phyloP scores from a whole-genome alignment of 2,888 invertebrate genomes.

The Steromphala cineraria region DNA sequence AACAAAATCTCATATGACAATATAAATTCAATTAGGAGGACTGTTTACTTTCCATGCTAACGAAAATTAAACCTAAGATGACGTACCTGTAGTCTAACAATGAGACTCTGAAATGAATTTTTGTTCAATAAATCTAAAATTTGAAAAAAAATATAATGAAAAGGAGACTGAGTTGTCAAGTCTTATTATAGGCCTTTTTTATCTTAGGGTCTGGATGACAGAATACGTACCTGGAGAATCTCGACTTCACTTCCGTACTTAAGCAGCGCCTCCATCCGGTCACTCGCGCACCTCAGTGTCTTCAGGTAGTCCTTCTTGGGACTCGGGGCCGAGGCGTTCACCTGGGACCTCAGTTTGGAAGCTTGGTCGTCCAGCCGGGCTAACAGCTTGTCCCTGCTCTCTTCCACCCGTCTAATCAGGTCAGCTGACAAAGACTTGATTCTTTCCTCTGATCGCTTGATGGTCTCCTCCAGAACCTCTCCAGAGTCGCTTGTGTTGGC shows the following conservation, averaged over 20 bases:
- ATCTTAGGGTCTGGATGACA: too few relatives aligned
- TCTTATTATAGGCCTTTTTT: too few relatives aligned
- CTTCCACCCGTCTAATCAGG: conserved; percentile 49
- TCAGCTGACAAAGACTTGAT: conserved; percentile 52
- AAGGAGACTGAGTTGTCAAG: too few relatives aligned
- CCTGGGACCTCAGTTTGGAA: conserved; percentile 35
- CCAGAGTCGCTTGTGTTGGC: not conserved
- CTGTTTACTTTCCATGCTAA: too few relatives aligned
- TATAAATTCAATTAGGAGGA: too few relatives aligned
- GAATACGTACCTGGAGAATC: conserved; percentile 49
- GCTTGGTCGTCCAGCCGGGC: conserved; percentile 45
- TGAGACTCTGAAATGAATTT: too few relatives aligned
- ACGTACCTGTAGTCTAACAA: too few relatives aligned
- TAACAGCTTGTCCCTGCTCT: conserved; percentile 51
- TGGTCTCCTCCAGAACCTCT: conserved; percentile 48
- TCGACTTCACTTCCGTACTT: conserved; percentile 64
- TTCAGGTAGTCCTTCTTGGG: conserved; percentile 49
- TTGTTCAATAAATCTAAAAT: too few relatives aligned
- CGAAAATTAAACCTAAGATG: too few relatives aligned
- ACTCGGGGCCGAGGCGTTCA: conserved; percentile 40
- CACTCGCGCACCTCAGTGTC: conserved; percentile 50
- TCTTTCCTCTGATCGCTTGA: conserved; percentile 51
- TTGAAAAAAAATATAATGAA: too few relatives aligned
- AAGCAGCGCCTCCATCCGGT: conserved; percentile 54
- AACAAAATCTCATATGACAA: too few relatives aligned